Evolutionary conservation across 2,888 invertebrate genomes (phyloP), one percentile per base, ranked within the genome.

Genomic region (Lepidocyrtinus sp.): DNA sequence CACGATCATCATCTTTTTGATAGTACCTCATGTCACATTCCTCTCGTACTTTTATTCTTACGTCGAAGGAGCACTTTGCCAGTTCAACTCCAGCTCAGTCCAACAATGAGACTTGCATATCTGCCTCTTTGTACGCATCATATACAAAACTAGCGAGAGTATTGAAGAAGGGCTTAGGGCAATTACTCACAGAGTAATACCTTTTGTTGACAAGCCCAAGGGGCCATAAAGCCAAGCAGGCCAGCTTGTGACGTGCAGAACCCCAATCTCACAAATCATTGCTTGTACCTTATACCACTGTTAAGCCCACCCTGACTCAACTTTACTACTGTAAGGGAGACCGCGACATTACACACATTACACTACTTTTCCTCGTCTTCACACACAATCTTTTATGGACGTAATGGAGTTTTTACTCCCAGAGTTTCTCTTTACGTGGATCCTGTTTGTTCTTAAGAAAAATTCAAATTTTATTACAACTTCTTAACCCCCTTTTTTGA

Each of bases 151-250:
- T 2, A 50, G 21, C 61, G 9, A n/a, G 25, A 71, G 73, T 64
- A 67, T 69, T 69, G 70, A 55, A 63, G 69, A 75, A 63, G 63
- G 69, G 75, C 70, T 75, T 70, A 70, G 50, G 75, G 75, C 70
- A 75, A 75, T 75, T 75, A 75, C 70, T 75, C 75, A 75, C 75
- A 75, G 70, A 50, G 75, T 75, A 75, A 75, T 75, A 75, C 69
- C 70, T 75, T 75, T 75, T 75, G 75, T 75, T 75, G 75, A 75
- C 75, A 75, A 75, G 75, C 70, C 75, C 75, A 75, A 75, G 63
- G 75, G 75, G 75, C 75, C 75, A 75, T 75, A 75, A 75, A 75
- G 75, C 75, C 75, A 75, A 75, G 63, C 69, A 75, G 70, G 75
- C 75, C 64, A 63, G 75, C 45, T 36, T 69, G 55, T 45, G 68